phyloP scores from a whole-genome alignment of 2,113 vertebrate genomes.

The Dendrocopos noguchii region DNA sequence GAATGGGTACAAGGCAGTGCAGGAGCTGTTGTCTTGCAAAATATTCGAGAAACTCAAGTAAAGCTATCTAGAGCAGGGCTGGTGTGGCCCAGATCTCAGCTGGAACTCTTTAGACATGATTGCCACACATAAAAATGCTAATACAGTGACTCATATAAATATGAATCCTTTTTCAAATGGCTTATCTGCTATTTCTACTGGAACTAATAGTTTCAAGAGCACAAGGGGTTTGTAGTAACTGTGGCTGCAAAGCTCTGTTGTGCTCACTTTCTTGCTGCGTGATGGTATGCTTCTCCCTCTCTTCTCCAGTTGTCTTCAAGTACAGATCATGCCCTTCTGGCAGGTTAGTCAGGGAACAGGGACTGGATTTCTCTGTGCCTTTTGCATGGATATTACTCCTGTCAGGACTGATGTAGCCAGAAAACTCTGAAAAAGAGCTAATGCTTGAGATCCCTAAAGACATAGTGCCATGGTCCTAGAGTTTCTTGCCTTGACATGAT shows the following conservation, averaged over 20 bases:
- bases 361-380: not conserved
- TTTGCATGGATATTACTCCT: not conserved
- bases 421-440: not conserved
- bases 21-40: not conserved
- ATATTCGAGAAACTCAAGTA: not conserved
- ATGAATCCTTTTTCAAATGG: not conserved
- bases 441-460: not conserved
- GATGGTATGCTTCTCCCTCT: not conserved
- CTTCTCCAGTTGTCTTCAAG: not conserved
- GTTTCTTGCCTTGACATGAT: not conserved
- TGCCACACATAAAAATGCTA: not conserved
- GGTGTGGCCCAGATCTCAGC: not conserved
- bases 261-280: fast-evolving
- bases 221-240: not conserved
- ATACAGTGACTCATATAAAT: not conserved
- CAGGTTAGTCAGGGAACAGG: not conserved
- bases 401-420: not conserved
- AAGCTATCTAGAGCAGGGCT: not conserved
- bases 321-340: fast-evolving
- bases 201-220: not conserved
- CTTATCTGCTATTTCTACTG: fast-evolving
- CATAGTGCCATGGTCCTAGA: not conserved
- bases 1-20: not conserved
- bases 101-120: not conserved
- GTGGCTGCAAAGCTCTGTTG: not conserved